Evolutionary conservation across 2,888 invertebrate species (phyloP), one percentile per base, ranked within the genome.

Genomic region (Argynnis bischoffii): DNA sequence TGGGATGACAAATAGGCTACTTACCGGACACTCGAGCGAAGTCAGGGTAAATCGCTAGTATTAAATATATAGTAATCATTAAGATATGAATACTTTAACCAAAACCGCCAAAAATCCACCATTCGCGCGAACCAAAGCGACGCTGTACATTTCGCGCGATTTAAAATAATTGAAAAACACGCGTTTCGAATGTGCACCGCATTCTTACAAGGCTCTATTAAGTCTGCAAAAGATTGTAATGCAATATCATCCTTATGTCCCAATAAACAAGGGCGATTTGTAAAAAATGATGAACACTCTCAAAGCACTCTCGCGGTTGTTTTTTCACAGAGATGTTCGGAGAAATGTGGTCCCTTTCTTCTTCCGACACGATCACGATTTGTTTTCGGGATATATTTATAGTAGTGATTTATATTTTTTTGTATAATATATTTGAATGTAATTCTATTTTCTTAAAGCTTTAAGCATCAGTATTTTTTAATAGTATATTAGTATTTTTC

Each of bases 161-260:
- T 82, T 81, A 81, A 80, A 81, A 84, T 86, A 83, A 83, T 83
- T 83, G 79, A 85, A 86, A 86, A 86, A 83, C 77, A 78, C 77
- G 78, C 79, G 81, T 82, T 82, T 83, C 80, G 75, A 80, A 81
- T 83, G 81, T 77, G 80, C 78, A 74, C 75, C 75, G 81, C 80
- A 86, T 87, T 86, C 85, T 77, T 82, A 80, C 83, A 80, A 80
- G 81, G 75, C 79, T 86, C 82, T 86, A 84, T 85, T 86, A 85
- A 83, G 79, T 79, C 74, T 70, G 64, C 65, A 59, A 15, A 6
- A 35, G 41, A 16, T 11, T 16, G 31, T 54, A 26, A n/a, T n/a
- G 61, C 15, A 75, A 71, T 74, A 59, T 69, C 51, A 56, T 26
- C 47, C 66, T 69, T 71, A 55, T 18, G 4, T 0, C 1, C 4